Evolutionary conservation across 2,113 vertebrate species (phyloP), one percentile per base, ranked within the genome.

Genomic region (Opisthocomus hoazin): DNA sequence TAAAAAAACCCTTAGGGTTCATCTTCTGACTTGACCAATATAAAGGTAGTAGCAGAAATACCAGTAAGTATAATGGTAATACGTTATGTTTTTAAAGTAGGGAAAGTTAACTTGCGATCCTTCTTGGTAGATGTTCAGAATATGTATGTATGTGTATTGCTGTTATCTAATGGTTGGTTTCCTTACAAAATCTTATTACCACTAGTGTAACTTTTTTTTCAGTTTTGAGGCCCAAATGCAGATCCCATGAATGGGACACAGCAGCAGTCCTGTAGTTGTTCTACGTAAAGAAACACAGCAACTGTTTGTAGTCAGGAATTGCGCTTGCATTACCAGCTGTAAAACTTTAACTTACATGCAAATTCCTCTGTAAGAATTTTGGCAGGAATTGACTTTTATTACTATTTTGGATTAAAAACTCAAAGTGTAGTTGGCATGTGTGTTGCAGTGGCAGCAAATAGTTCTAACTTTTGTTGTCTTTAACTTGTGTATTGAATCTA

Each of bases 361-460:
- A 65, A 26, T 7, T 91, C 10, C 9, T 81, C 15, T 63, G 27
- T 32, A 48, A 63, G n/a, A 78, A 65, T 76, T 87, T 61, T 81
- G 30, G 34, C 30, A 36, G 24, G 8, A 60, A 65, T 74, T 92
- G 15, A 36, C 10, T 76, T 53, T 17, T 30, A 24, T 14, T 70
- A 5, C 2, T 4, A 3, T 54, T 74, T 70, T 7, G 76, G 51
- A 8, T 84, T 68, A 64, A 75, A 90, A 93, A 32, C 15, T 54
- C 0, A 0, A 89, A 50, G 39, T 4, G 1, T 30, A 82, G 57
- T 79, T 83, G 73, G 30, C n/a, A 4, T 75, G 58, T 7, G 10
- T 37, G 26, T 74, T 65, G 61, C 45, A 70, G 20, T 68, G 39
- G 60, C 80, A 84, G n/a, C 61, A 75, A n/a, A 2, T 46, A 21